Evolutionary conservation across 2,113 vertebrate species (phyloP), one percentile per base, ranked within the genome.

Genomic region (Uria lomvia): DNA sequence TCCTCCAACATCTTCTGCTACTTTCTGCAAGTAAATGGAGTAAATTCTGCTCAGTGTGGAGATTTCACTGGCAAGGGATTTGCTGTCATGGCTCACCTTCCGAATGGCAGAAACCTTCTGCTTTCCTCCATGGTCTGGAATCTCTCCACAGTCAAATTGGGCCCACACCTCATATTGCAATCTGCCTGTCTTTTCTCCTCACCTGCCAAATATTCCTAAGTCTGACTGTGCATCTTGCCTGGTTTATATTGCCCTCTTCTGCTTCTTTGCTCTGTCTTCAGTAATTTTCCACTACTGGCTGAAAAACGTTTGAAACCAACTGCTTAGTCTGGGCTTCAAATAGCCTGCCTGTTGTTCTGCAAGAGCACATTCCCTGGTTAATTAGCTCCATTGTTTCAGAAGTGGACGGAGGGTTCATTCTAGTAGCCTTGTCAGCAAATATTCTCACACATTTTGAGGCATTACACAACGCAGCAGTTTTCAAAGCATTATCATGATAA

Each of bases 231-330:
- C 65, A 12, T 58, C 40, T 68, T 79, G 23, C 19, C 40, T 45
- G 23, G 13, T 62, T 90, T 70, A 11, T 76, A 29, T 86, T 91
- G 74, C 36, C 56, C 32, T 90, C 49, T 83, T 88, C 36, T 85
- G 49, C 52, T 62, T 68, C 66, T 92, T 66, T 68, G 27, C 29
- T 2, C 3, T 47, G 36, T 42, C n/a, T 68, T 88, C 50, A 76
- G 90, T 80, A 92, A 55, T 82, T 94, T 96, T 96, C 90, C 88
- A 82, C 56, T 30, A 43, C 34, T 53, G 58, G 18, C 66, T 88
- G 17, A 29, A 62, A 66, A 70, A 38, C 42, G n/a, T 45, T 94
- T 82, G 63, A 93, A 92, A 89, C 49, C 63, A 76, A 50, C 58
- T 86, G 49, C 43, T 88, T 85, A 79, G 58, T 43, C 58, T 82